These are phyloP conservation scores for Crotalus horridus DNA, from an alignment of 2,113 vertebrate genomes.

Conservation along the genomic window DNA sequence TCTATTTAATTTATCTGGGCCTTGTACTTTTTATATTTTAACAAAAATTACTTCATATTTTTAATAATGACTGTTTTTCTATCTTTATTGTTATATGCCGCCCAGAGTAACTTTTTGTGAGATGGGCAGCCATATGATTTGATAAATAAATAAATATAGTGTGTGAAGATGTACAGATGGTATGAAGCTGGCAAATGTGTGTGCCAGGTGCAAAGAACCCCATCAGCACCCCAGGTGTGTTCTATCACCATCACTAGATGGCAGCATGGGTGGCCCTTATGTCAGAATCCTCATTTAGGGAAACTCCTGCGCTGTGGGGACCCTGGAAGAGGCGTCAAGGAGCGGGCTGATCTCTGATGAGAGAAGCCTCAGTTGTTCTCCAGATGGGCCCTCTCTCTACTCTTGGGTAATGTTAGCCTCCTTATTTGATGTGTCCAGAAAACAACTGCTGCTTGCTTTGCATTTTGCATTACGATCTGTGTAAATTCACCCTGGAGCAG, in stretches of 20 bases:
- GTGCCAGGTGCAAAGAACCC: neutral
- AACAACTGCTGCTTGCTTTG: neutral
- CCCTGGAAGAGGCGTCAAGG: neutral
- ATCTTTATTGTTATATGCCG: neutral
- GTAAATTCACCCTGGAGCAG: too few species aligned
- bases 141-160: neutral
- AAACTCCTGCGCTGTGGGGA: neutral
- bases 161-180: too few species aligned
- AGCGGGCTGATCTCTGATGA: neutral
- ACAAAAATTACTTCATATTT: neutral
- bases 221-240: neutral
- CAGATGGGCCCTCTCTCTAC: neutral
- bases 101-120: neutral
- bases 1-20: neutral
- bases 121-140: neutral
- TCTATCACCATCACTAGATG: neutral
- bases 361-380: neutral
- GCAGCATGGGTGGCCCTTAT: neutral
- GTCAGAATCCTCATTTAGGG: neutral
- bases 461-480: neutral
- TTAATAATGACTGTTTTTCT: neutral
- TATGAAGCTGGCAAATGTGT: neutral
- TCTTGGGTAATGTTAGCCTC: neutral
- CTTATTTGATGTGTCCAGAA: too few species aligned
- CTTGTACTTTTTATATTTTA: neutral